Evolutionary conservation across 2,113 vertebrate genomes (phyloP).

Genomic region (Cyphomyrus plagiostoma): DNA sequence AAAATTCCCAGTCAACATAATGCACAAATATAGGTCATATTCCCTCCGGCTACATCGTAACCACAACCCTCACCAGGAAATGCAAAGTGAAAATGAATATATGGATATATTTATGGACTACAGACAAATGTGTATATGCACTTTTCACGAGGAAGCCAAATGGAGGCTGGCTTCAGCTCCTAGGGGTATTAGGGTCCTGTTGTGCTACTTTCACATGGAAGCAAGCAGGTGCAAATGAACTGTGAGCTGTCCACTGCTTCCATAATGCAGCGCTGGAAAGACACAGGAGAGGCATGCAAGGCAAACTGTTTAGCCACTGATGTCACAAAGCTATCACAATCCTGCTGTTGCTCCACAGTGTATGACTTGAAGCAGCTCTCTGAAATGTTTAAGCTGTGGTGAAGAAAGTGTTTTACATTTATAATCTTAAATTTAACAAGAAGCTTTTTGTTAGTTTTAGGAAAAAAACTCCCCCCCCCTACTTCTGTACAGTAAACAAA

Average conservation of each 20-base stretch:
- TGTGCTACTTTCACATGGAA: slow-evolving; percentile 70
- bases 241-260: slow-evolving; percentile 81
- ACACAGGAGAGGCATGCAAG: slow-evolving; percentile 46
- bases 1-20: background rate
- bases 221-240: slow-evolving; percentile 81
- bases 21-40: background rate
- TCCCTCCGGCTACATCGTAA: background rate
- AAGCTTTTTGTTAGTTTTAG: background rate
- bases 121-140: background rate
- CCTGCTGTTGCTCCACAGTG: background rate
- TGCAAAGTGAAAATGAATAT: background rate
- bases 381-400: background rate
- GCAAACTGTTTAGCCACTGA: background rate
- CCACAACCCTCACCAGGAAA: background rate
- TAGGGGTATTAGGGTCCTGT: background rate
- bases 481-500: background rate
- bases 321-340: background rate
- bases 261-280: slow-evolving; percentile 77
- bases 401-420: background rate
- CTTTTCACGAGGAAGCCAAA: background rate
- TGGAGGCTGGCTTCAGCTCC: background rate
- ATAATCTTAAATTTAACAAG: background rate
- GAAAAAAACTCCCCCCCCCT: background rate
- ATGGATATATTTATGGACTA: background rate
- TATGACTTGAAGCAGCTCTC: background rate